These are phyloP conservation scores for Etheostoma nigrum DNA, from an alignment of 2,797 vertebrate species.

Conservation along the genomic window DNA sequence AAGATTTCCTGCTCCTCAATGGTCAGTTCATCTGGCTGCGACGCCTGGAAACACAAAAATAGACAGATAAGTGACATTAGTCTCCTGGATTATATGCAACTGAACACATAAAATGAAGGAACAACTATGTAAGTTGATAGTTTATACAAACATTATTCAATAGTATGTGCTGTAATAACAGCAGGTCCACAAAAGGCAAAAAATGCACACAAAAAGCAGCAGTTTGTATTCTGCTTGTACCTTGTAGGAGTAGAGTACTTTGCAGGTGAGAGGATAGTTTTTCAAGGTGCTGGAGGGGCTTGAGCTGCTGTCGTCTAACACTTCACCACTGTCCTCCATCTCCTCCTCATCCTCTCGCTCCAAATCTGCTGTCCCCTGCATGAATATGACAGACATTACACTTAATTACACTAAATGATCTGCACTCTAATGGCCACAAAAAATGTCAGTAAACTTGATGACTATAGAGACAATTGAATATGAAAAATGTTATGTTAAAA, in stretches of 20 bases:
- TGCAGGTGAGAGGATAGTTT: constrained; percentile 97
- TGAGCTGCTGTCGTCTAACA: constrained; percentile 95
- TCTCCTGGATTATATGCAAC: neutral
- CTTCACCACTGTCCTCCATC: constrained; percentile 93
- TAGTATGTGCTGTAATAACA: too few species aligned
- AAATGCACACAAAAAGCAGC: neutral
- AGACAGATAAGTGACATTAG: neutral
- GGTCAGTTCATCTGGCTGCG: constrained; percentile 95
- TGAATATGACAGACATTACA: fast-evolving
- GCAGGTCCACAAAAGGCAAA: neutral
- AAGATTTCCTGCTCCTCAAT: constrained; percentile 96
- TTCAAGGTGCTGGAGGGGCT: constrained; percentile 95
- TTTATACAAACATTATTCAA: too few species aligned
- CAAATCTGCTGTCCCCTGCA: constrained; percentile 87
- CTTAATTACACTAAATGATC: neutral
- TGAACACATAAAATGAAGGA: neutral
- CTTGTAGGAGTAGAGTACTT: constrained; percentile 98
- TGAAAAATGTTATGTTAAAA: neutral
- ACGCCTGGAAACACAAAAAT: constrained; percentile 84
- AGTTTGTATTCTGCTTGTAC: constrained; percentile 65
- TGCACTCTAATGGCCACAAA: neutral
- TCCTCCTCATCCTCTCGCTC: constrained; percentile 94
- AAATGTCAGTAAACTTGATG: too few species aligned
- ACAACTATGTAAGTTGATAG: neutral
- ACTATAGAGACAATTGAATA: too few species aligned